Conservation (phyloP, 2,888 invertebrate genomes). For the Phaedon cochleariae region DNA sequence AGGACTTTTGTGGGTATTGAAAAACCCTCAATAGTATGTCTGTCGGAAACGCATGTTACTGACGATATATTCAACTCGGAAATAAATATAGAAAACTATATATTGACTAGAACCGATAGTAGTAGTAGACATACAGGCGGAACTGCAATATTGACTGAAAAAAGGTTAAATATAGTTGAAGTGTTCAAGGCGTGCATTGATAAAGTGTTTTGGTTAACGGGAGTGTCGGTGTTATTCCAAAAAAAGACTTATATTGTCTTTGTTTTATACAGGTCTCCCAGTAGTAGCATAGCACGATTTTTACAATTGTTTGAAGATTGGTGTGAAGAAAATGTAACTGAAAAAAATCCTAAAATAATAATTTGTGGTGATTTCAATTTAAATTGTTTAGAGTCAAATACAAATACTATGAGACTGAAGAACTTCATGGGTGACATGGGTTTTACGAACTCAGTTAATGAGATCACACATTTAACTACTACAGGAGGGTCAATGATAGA, state of each 20-base stretch:
- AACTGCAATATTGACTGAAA: too few species aligned
- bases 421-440: not conserved
- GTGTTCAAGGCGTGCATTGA: too few species aligned
- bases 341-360: too few species aligned
- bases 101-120: conserved; percentile 9
- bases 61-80: conserved; percentile 10
- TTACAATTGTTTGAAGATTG: too few species aligned
- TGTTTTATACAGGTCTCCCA: too few species aligned
- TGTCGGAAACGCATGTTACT: conserved; percentile 5
- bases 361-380: too few species aligned
- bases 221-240: not conserved
- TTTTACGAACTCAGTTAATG: not conserved
- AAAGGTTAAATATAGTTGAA: not conserved
- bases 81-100: conserved; percentile 5
- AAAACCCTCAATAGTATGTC: conserved; percentile 4
- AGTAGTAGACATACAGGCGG: conserved; percentile 9
- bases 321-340: too few species aligned
- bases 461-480: conserved; percentile 3
- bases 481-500: conserved; percentile 3
- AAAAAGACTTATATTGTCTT: too few species aligned
- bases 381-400: too few species aligned
- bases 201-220: too few species aligned
- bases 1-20: not conserved
- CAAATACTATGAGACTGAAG: not conserved
- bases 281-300: too few species aligned